Evolutionary conservation across 2,797 vertebrate species (phyloP).

Genomic region (Peromyscus eremicus): DNA sequence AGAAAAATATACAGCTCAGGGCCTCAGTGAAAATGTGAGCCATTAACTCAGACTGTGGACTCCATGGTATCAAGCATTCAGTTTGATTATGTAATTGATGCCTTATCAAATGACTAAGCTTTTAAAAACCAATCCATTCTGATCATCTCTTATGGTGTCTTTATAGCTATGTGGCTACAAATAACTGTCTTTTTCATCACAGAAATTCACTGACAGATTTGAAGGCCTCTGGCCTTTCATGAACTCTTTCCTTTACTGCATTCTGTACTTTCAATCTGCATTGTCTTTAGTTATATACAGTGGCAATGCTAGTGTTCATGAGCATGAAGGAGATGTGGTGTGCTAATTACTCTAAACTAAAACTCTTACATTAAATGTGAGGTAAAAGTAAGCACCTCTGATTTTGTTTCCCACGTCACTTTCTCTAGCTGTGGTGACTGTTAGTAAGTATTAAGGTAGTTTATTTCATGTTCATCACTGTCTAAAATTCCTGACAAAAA

Average conservation of each 20-base stretch:
- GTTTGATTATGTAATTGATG: background rate
- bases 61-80: background rate
- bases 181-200: background rate
- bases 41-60: background rate
- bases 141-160: background rate
- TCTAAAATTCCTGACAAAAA: constrained; percentile 58
- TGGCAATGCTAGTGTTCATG: background rate
- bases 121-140: background rate
- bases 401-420: constrained; percentile 24
- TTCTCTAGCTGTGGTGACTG: constrained; percentile 47
- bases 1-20: background rate
- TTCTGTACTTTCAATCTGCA: background rate
- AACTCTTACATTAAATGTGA: constrained; percentile 16
- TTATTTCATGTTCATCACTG: constrained; percentile 44
- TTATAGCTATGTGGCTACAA: background rate
- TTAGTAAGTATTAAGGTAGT: constrained; percentile 62
- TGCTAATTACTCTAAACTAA: constrained; percentile 58
- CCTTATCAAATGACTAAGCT: constrained; percentile 1
- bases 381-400: constrained; percentile 38
- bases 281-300: background rate
- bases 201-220: background rate
- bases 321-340: background rate
- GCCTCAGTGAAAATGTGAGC: background rate
- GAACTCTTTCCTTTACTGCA: constrained; percentile 5
- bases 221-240: background rate